Evolutionary conservation across 2,113 vertebrate species (phyloP).

Genomic region (Fukomys damarensis): DNA sequence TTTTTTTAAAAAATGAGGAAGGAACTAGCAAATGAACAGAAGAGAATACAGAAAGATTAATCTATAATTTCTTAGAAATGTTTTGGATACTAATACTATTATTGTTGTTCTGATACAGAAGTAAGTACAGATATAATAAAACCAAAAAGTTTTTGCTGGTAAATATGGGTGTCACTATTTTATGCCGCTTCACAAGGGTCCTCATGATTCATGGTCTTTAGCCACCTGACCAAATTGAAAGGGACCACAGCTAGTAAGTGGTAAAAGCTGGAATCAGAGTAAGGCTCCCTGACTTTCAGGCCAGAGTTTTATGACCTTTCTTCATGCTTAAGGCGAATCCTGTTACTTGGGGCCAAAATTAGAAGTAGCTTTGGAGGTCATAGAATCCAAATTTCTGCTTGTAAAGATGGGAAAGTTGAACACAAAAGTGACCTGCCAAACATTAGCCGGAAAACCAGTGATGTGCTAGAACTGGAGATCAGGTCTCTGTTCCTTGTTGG

Average conservation of each 20-base stretch:
- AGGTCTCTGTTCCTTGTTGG: not conserved
- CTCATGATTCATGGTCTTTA: not conserved
- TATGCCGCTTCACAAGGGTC: not conserved
- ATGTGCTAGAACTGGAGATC: not conserved
- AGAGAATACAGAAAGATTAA: not conserved
- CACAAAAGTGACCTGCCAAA: not conserved
- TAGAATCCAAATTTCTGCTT: not conserved
- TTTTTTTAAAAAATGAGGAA: not conserved
- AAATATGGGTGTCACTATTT: not conserved
- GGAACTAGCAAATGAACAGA: not conserved
- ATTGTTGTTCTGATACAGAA: not conserved
- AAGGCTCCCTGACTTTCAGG: not conserved
- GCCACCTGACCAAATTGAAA: not conserved
- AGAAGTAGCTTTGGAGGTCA: not conserved
- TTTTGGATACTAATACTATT: not conserved
- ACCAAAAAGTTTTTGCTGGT: not conserved
- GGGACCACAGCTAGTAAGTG: not conserved
- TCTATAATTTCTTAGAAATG: not conserved
- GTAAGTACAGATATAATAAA: not conserved
- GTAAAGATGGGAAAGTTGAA: not conserved
- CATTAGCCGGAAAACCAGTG: not conserved
- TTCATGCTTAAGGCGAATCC: not conserved
- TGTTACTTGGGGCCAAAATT: not conserved
- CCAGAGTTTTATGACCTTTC: not conserved
- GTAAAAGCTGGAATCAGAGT: not conserved